Conservation (phyloP, 2,888 invertebrate species). For the Uropetala carovei region DNA sequence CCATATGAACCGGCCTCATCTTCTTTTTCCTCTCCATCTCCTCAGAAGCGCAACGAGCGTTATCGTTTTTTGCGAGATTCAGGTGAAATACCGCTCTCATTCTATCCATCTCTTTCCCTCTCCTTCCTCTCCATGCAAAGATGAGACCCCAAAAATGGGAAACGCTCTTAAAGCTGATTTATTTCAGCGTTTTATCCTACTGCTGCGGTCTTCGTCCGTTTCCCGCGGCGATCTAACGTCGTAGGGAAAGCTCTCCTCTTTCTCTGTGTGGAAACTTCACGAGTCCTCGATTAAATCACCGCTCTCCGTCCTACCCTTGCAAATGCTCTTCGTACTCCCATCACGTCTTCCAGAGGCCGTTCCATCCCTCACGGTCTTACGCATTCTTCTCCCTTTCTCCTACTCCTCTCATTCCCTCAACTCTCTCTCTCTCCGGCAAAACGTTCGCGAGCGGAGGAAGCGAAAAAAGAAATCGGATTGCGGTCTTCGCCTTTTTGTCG, state of each 20-base stretch:
- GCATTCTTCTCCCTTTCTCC: too few relatives aligned
- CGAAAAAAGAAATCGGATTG: too few relatives aligned
- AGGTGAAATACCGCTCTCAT: constrained; percentile 15
- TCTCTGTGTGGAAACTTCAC: too few relatives aligned
- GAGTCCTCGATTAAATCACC: not conserved
- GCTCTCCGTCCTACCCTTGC: too few relatives aligned
- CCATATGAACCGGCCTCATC: not conserved
- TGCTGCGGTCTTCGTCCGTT: not conserved
- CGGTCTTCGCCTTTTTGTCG: too few relatives aligned
- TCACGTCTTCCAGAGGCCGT: not conserved
- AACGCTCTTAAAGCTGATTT: not conserved
- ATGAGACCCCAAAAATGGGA: not conserved
- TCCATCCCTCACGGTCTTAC: not conserved
- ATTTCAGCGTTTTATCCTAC: not conserved
- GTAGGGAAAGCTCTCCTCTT: not conserved
- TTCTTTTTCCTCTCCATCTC: not conserved
- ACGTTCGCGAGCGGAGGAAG: too few relatives aligned
- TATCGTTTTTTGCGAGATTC: too few relatives aligned
- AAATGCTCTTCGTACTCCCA: not conserved
- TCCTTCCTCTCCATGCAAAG: constrained; percentile 13
- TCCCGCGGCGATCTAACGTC: not conserved
- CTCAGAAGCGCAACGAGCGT: too few relatives aligned
- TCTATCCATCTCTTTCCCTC: too few relatives aligned
- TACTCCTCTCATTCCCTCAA: too few relatives aligned
- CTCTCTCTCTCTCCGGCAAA: too few relatives aligned